phyloP scores from a whole-genome alignment of 1,140 invertebrate genomes.

The Acromyrmex heyeri region DNA sequence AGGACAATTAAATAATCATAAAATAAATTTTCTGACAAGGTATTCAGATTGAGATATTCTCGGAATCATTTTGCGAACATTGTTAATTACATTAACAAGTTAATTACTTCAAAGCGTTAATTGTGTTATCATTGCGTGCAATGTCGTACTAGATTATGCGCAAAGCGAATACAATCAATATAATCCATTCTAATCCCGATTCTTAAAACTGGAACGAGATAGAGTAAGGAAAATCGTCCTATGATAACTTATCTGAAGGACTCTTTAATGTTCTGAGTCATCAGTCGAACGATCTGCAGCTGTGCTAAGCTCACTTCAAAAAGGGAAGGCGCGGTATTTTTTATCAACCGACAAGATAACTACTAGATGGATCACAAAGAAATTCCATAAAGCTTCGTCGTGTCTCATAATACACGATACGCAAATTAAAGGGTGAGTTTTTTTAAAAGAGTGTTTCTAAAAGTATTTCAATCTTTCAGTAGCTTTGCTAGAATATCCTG shows the following conservation, averaged over 20 bases:
- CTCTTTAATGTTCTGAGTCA: conserved; percentile 65
- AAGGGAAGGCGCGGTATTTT: conserved; percentile 38
- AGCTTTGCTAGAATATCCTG: neutral
- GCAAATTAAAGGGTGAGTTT: conserved; percentile 32
- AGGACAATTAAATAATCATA: conserved; percentile 36
- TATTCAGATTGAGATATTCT: conserved; percentile 34
- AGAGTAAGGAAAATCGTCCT: conserved; percentile 33
- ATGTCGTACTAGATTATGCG: conserved; percentile 9
- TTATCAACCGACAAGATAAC: conserved; percentile 55
- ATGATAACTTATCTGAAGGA: conserved; percentile 67
- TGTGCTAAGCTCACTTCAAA: conserved; percentile 18
- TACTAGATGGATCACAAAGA: conserved; percentile 32
- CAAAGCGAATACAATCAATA: conserved; percentile 51
- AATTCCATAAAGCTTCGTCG: conserved; percentile 9
- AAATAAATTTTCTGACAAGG: conserved; percentile 44
- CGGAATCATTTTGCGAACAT: conserved; percentile 26
- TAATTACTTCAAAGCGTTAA: conserved; percentile 24
- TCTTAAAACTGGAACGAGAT: conserved; percentile 54
- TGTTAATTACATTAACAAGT: conserved; percentile 52
- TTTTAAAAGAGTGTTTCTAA: conserved; percentile 9
- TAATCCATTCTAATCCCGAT: conserved; percentile 43
- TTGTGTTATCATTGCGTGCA: conserved; percentile 36
- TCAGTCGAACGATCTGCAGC: conserved; percentile 61
- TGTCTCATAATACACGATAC: conserved; percentile 23
- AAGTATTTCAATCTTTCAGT: neutral